Evolutionary conservation across 1,140 invertebrate genomes (phyloP).

Genomic region (Pseudomyrmex sp.): DNA sequence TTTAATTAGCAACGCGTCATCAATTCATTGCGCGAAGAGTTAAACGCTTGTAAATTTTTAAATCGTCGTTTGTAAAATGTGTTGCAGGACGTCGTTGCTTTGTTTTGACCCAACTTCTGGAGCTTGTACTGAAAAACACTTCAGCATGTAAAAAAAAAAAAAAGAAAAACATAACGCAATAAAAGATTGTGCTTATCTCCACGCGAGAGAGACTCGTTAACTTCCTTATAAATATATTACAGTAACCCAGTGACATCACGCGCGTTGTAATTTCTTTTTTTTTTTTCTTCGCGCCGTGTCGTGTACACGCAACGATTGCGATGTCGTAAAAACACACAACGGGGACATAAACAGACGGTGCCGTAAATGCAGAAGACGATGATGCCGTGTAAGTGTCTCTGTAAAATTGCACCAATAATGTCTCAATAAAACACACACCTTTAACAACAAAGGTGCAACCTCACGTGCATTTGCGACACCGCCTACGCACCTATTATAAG

Average conservation of each 20-base stretch:
- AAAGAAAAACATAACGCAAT: neutral
- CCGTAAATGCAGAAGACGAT: too few relatives aligned
- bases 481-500: too few relatives aligned
- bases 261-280: too few relatives aligned
- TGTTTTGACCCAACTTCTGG: neutral
- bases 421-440: too few relatives aligned
- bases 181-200: neutral
- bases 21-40: neutral
- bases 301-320: too few relatives aligned
- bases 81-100: constrained; percentile 16
- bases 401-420: too few relatives aligned
- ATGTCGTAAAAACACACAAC: too few relatives aligned
- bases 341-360: too few relatives aligned
- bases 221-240: neutral
- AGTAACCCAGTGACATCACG: too few relatives aligned
- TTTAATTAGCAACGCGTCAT: neutral
- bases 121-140: neutral
- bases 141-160: constrained; percentile 28
- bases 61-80: constrained; percentile 6
- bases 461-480: too few relatives aligned
- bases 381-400: too few relatives aligned
- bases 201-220: neutral
- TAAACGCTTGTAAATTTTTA: neutral
- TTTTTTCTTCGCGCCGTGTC: neutral
- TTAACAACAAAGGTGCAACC: too few relatives aligned